phyloP scores from a whole-genome alignment of 2,888 invertebrate species.

The Orthonevra nobilis region DNA sequence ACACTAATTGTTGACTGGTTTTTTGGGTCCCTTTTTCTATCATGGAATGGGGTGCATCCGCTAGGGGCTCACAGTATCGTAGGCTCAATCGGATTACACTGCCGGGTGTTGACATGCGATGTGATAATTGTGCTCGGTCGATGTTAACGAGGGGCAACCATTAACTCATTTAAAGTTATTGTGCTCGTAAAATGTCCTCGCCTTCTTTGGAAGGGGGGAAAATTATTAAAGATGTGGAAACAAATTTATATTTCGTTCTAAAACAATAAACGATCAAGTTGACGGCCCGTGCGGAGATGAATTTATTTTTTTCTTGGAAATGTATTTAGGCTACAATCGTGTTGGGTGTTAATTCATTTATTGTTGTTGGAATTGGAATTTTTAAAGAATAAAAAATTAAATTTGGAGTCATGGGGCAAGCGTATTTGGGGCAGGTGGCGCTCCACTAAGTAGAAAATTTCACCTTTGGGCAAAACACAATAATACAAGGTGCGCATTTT shows the following conservation, averaged over 20 bases:
- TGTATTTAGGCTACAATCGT: no score
- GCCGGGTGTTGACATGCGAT: slow-evolving; percentile 71
- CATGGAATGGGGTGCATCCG: slow-evolving; percentile 67
- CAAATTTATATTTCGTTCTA: slow-evolving; percentile 51
- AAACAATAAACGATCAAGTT: slow-evolving; percentile 50
- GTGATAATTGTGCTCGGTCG: slow-evolving; percentile 64
- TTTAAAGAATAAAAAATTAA: no score
- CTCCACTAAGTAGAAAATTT: no score
- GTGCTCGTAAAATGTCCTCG: slow-evolving; percentile 54
- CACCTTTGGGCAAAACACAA: no score
- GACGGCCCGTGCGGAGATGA: slow-evolving; percentile 1
- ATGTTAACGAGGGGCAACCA: slow-evolving; percentile 69
- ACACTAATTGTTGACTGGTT: slow-evolving; percentile 67
- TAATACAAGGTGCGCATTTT: no score
- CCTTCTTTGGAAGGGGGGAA: slow-evolving; percentile 2
- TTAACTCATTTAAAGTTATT: slow-evolving; percentile 68
- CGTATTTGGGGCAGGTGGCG: no score
- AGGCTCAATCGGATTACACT: slow-evolving; percentile 67
- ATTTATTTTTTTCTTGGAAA: no score
- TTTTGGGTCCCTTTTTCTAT: slow-evolving; percentile 48
- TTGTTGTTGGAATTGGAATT: no score
- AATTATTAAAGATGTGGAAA: slow-evolving; percentile 65
- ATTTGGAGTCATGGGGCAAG: no score
- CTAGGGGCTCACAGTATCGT: slow-evolving; percentile 57
- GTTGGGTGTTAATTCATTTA: no score